phyloP scores from a whole-genome alignment of 2,797 vertebrate species.

The Amblyraja radiata region DNA sequence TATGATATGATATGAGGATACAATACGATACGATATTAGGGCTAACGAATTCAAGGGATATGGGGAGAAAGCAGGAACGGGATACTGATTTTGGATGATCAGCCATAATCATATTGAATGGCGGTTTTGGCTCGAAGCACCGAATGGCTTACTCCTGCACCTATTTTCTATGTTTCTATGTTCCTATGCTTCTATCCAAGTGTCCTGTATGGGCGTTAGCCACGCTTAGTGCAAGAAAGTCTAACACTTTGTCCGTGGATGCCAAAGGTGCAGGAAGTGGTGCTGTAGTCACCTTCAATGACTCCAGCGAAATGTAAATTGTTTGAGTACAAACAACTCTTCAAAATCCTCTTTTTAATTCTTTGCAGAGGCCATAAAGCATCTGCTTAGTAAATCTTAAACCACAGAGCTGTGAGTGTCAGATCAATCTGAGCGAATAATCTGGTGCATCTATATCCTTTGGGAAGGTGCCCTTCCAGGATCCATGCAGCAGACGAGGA shows the following conservation, averaged over 20 bases:
- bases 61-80: no score
- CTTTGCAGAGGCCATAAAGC: constrained; percentile 3
- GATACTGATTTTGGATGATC: no score
- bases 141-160: no score
- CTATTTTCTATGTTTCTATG: no score
- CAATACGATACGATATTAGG: no score
- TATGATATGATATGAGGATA: no score
- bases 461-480: not conserved
- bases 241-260: not conserved
- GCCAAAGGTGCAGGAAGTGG: not conserved
- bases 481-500: not conserved
- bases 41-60: no score
- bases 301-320: not conserved
- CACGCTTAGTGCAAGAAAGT: not conserved
- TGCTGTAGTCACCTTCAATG: constrained; percentile 2
- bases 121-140: no score
- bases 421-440: constrained; percentile 19
- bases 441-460: not conserved
- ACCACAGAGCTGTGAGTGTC: not conserved
- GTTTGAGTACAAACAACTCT: not conserved
- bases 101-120: no score
- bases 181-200: no score
- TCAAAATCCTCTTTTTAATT: not conserved
- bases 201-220: not conserved
- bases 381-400: constrained; percentile 24